phyloP scores from a whole-genome alignment of 2,113 vertebrate species.

The Accipiter virgatus region DNA sequence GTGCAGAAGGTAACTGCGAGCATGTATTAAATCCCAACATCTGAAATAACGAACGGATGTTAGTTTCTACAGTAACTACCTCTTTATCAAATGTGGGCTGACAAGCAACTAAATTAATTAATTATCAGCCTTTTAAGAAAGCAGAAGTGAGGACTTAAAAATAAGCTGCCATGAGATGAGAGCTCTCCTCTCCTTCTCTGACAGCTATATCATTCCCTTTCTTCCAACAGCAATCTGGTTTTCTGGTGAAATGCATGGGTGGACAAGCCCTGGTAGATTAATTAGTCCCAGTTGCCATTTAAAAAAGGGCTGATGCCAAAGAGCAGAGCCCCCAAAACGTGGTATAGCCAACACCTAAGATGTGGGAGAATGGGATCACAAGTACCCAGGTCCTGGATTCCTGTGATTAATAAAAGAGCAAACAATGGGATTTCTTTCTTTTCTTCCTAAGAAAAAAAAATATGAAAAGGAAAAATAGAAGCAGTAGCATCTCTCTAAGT shows the following conservation, averaged over 20 bases:
- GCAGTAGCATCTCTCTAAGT: not conserved
- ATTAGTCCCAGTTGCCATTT: not conserved
- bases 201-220: not conserved
- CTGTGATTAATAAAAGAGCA: not conserved
- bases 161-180: not conserved
- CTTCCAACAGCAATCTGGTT: not conserved
- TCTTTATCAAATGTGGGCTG: not conserved
- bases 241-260: not conserved
- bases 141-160: not conserved
- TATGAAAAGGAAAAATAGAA: not conserved
- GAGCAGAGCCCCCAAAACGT: not conserved
- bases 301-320: not conserved
- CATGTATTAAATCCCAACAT: not conserved
- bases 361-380: not conserved
- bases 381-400: not conserved
- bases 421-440: not conserved
- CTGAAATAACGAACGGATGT: not conserved
- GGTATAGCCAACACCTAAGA: not conserved
- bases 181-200: not conserved
- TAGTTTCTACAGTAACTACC: constrained; percentile 3
- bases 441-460: not conserved
- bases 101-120: not conserved
- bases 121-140: not conserved
- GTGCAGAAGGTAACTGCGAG: constrained; percentile 21
- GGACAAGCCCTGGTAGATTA: not conserved